Conservation (phyloP, 2,888 invertebrate species). For the Lymantria monacha region DNA sequence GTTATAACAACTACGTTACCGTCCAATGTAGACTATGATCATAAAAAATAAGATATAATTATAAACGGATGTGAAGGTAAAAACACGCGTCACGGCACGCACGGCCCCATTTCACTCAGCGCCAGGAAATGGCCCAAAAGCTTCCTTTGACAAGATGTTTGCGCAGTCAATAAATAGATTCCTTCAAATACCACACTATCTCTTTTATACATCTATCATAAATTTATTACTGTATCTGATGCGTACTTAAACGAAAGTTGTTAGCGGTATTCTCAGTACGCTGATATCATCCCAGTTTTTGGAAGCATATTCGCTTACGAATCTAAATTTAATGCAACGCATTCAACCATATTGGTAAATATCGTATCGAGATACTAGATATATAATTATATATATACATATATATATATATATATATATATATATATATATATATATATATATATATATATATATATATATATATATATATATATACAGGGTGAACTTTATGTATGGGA, state of each 20-base stretch:
- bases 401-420: too few species aligned
- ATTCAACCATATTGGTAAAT: too few species aligned
- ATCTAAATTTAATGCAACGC: too few species aligned
- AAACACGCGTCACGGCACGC: constrained; percentile 62
- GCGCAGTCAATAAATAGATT: constrained; percentile 76
- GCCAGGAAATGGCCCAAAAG: constrained; percentile 75
- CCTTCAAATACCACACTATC: constrained; percentile 50
- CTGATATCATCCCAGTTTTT: not conserved
- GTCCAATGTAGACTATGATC: not conserved
- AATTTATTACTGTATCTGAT: constrained; percentile 35
- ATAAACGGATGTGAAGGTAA: constrained; percentile 68
- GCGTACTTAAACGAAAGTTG: not conserved
- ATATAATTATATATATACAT: too few species aligned
- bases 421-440: too few species aligned
- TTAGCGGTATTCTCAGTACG: not conserved
- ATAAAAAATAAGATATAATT: constrained; percentile 36
- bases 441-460: too few species aligned
- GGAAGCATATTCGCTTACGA: not conserved
- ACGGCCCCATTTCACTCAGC: constrained; percentile 71
- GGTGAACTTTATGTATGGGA: too few species aligned
- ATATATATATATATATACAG: too few species aligned
- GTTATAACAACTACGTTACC: too few species aligned
- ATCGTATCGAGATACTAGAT: too few species aligned
- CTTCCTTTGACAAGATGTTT: constrained; percentile 71
- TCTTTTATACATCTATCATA: constrained; percentile 56